Percentiles rank a stretch among this genome's conserved stretches.
phyloP scores from a whole-genome alignment of 2,113 vertebrate species.

The Chroicocephalus ridibundus region DNA sequence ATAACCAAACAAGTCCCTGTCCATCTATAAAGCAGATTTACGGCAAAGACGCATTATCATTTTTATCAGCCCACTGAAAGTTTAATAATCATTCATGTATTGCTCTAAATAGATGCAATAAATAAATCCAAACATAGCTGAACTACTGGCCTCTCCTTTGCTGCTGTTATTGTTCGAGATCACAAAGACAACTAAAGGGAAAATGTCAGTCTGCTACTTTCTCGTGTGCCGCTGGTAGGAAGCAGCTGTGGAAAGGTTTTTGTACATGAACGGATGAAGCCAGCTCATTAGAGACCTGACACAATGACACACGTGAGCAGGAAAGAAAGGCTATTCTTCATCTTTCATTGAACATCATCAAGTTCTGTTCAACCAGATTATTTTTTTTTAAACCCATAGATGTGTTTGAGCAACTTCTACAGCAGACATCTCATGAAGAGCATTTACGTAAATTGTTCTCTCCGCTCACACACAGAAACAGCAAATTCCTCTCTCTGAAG shows the following conservation, averaged over 20 bases:
- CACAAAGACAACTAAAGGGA: constrained; percentile 42
- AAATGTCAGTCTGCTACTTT: constrained; percentile 59
- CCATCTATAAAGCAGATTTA: background rate
- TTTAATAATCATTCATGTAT: background rate
- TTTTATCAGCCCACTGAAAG: background rate
- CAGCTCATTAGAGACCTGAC: constrained; percentile 45
- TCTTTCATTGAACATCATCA: background rate
- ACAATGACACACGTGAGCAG: constrained; percentile 31
- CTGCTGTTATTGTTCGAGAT: background rate
- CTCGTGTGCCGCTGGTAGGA: constrained; percentile 52
- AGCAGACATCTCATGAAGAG: background rate
- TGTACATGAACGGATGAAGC: constrained; percentile 25
- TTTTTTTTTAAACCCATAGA: background rate
- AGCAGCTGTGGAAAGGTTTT: constrained; percentile 61
- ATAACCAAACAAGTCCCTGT: background rate
- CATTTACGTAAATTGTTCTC: rapidly evolving
- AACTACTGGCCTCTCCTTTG: background rate
- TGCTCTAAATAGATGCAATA: constrained; percentile 7
- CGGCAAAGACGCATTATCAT: background rate
- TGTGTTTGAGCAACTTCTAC: background rate
- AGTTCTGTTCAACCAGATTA: background rate
- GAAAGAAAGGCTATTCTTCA: constrained; percentile 18
- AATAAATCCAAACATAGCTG: background rate
- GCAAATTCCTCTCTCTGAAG: background rate
- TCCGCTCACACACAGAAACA: background rate